These are phyloP conservation scores for Eupithecia insigniata DNA, from an alignment of 2,888 invertebrate genomes.

Conservation along the genomic window DNA sequence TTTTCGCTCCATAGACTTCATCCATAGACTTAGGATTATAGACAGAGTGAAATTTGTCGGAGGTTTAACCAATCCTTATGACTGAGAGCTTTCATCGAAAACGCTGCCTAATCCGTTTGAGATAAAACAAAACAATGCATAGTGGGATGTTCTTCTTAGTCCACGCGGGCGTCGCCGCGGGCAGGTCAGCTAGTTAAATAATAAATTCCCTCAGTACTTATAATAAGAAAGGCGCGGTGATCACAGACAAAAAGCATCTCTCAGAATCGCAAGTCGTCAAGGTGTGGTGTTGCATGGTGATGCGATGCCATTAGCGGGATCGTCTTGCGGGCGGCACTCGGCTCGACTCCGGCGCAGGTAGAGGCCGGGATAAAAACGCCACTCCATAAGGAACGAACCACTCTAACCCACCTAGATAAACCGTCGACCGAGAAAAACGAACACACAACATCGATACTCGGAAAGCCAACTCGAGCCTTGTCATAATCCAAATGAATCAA, in stretches of 20 bases:
- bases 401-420: slow-evolving; percentile 77
- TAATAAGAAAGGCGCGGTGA: slow-evolving; percentile 38
- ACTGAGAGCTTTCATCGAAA: too few relatives aligned
- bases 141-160: too few relatives aligned
- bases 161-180: too few relatives aligned
- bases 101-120: too few relatives aligned
- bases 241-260: slow-evolving; percentile 49
- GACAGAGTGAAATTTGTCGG: too few relatives aligned
- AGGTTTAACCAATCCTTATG: too few relatives aligned
- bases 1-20: too few relatives aligned
- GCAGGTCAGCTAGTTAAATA: too few relatives aligned
- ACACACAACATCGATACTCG: slow-evolving; percentile 44
- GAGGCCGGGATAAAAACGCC: slow-evolving; percentile 78
- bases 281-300: slow-evolving; percentile 57
- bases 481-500: slow-evolving; percentile 58
- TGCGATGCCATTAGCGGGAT: slow-evolving; percentile 64
- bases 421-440: slow-evolving; percentile 52
- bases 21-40: too few relatives aligned
- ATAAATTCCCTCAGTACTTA: slow-evolving; percentile 7
- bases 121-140: too few relatives aligned
- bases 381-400: slow-evolving; percentile 78
- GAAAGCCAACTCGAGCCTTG: slow-evolving; percentile 48
- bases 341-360: slow-evolving; percentile 70
- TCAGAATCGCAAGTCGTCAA: slow-evolving; percentile 54
- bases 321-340: slow-evolving; percentile 53